Base-by-base conservation (phyloP, 1,140 invertebrate species). In the Pantala flavescens region DNA sequence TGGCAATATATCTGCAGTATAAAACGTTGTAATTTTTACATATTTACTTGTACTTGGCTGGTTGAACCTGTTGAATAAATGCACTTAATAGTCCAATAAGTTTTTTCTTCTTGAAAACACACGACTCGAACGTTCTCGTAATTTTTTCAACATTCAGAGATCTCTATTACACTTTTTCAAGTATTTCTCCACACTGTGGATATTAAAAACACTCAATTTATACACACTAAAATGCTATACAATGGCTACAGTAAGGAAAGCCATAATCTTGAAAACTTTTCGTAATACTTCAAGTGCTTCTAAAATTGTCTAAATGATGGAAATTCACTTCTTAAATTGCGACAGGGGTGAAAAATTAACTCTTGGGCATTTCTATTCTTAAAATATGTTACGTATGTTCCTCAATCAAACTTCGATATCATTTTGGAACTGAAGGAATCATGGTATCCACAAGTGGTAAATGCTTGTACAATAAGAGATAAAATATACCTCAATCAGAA, bases 201-300 rank as follows among this genome's bases (percentile, higher is more conserved):
- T 19, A 7, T 63, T 63, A 63, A 63, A 63, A 63, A 63, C 49
- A 63, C 49, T 63, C 49, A 63, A n/a, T 19, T 63, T 63, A 63
- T 63, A 63, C 49, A 63, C 49, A 63, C 49, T 63, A 63, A 63
- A 63, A 63, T 63, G n/a, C 49, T 63, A 63, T 63, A 63, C 49
- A 63, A 19, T 63, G 49, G 49, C 49, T 63, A 19, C 14, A 19
- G 14, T 7, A 21, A 12, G 49, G n/a, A 63, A 63, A 63, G 14
- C 14, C 49, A 63, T 63, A 19, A 63, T 63, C n/a, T 63, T 63
- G 28, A 63, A 19, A 63, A 19, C 12, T 63, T 63, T 63, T 63
- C 49, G 14, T 21, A 63, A 63, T 36, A 36, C 14, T 63, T 12
- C 49, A 63, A 19, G 49, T 63, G 49, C 49, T 63, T 63, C n/a